These are phyloP conservation scores for Homarus gammarus DNA, from an alignment of 2,888 invertebrate genomes.

Conservation along the genomic window DNA sequence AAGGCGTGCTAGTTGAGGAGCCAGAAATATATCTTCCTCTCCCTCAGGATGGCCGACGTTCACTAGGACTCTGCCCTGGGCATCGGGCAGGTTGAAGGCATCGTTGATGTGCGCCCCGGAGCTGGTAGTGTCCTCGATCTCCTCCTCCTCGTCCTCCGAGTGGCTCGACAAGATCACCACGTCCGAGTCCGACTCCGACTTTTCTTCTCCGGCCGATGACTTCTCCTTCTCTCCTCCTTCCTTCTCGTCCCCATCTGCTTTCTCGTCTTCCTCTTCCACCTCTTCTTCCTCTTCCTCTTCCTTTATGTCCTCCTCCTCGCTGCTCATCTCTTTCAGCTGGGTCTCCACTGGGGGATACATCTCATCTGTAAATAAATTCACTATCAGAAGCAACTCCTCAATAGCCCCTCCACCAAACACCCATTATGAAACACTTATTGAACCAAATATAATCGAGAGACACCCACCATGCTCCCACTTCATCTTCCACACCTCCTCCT, in stretches of 20 bases:
- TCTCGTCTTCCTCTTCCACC: constrained; percentile 35
- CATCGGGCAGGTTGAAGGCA: constrained; percentile 92
- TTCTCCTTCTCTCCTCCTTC: not conserved
- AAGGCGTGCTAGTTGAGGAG: constrained; percentile 91
- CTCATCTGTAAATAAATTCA: constrained; percentile 17
- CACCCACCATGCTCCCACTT: not conserved
- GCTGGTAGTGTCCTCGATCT: constrained; percentile 93
- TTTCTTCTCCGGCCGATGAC: constrained; percentile 15
- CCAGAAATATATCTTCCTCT: constrained; percentile 94
- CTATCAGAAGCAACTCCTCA: not conserved
- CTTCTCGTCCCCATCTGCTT: constrained; percentile 85
- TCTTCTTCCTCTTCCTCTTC: constrained; percentile 50
- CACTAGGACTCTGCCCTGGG: constrained; percentile 93
- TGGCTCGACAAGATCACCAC: constrained; percentile 76
- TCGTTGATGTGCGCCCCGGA: constrained; percentile 97
- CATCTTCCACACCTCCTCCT: not conserved
- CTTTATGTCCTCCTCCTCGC: constrained; percentile 30
- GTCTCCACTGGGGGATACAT: constrained; percentile 33
- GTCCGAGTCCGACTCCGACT: constrained; percentile 74
- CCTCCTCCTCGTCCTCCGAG: constrained; percentile 82
- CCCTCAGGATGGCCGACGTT: constrained; percentile 95
- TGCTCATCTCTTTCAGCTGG: constrained; percentile 32
- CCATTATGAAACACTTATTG: no score
- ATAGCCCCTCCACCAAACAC: no score
- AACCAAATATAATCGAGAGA: not conserved